phyloP scores from a whole-genome alignment of 2,797 vertebrate species.

The Poecilia wingei region DNA sequence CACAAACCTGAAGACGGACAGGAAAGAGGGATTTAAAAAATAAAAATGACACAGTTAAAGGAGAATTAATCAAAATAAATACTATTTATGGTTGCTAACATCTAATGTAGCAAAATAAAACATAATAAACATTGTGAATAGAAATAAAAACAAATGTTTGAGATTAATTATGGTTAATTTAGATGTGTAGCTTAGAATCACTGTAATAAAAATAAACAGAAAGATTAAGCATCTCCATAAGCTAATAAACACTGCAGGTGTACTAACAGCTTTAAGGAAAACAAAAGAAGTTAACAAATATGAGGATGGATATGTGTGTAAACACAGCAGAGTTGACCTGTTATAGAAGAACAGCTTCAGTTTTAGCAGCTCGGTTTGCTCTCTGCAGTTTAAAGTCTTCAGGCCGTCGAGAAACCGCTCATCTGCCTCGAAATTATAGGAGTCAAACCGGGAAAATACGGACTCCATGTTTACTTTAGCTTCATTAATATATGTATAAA shows the following conservation, averaged over 20 bases:
- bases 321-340: conserved; percentile 34
- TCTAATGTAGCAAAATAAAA: neutral
- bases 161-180: neutral
- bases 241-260: neutral
- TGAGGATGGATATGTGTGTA: neutral
- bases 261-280: neutral
- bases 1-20: conserved; percentile 68
- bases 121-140: neutral
- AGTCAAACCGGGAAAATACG: conserved; percentile 67
- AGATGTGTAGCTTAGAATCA: neutral
- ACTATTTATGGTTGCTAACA: neutral
- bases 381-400: conserved; percentile 28
- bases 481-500: neutral
- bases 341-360: conserved; percentile 79
- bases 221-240: neutral
- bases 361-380: conserved; percentile 48
- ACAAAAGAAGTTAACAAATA: neutral
- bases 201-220: neutral
- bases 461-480: conserved; percentile 57
- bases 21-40: neutral
- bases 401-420: conserved; percentile 65
- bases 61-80: neutral
- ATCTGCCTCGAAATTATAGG: conserved; percentile 73
- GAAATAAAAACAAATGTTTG: neutral
- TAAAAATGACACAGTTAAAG: neutral